Evolutionary conservation across 2,888 invertebrate genomes (phyloP).

Genomic region (Amphipoea lucens): DNA sequence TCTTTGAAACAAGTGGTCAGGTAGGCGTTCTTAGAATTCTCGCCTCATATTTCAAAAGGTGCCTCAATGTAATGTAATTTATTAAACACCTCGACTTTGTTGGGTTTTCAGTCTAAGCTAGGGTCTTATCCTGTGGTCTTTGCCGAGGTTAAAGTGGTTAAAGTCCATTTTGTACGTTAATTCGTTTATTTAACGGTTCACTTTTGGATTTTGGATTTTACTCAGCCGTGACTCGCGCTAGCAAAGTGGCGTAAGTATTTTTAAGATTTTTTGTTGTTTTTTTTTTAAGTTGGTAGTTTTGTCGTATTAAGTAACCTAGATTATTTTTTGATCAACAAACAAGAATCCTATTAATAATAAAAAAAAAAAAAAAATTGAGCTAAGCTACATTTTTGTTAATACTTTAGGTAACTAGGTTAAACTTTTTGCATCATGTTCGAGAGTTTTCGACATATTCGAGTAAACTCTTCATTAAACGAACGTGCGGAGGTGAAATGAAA

Average conservation of each 20-base stretch:
- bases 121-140: conserved; percentile 44
- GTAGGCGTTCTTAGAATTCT: conserved; percentile 62
- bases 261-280: neutral
- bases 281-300: accelerated
- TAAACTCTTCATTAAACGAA: conserved; percentile 8
- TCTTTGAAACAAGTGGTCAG: conserved; percentile 61
- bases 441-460: conserved; percentile 1
- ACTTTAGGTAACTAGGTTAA: neutral
- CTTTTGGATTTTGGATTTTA: conserved; percentile 6
- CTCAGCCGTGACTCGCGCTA: neutral
- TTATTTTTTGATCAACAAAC: no score
- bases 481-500: conserved; percentile 19
- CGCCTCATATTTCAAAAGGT: conserved; percentile 59
- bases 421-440: conserved; percentile 8
- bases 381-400: neutral
- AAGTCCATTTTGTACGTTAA: conserved; percentile 45
- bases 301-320: accelerated
- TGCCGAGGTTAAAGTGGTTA: conserved; percentile 15
- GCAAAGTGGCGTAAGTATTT: conserved; percentile 35
- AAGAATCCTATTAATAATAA: neutral
- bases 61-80: conserved; percentile 39
- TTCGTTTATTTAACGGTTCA: conserved; percentile 20
- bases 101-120: conserved; percentile 32
- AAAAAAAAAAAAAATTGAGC: neutral
- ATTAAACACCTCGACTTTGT: conserved; percentile 19